A percentile compares a stretch with the other conserved stretches of the same genome.
Evolutionary conservation across 2,888 invertebrate species (phyloP).

Genomic region (Chrysina gloriosa): DNA sequence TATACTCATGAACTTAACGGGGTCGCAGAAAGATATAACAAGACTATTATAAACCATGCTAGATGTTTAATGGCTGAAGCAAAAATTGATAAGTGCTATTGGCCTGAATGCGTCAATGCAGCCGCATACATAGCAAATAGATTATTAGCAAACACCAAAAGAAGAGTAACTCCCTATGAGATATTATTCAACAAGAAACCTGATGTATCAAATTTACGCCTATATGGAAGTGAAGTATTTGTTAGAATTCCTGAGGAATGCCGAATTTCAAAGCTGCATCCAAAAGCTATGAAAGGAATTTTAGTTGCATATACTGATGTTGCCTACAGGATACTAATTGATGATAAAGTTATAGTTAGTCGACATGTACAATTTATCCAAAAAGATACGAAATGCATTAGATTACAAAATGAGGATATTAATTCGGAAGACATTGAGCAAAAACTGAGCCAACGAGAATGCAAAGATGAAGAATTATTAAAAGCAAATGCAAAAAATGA

Average conservation of each 20-base stretch:
- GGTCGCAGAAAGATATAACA: conserved; percentile 12
- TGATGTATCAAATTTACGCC: background rate
- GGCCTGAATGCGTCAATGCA: background rate
- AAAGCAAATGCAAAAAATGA: too few species aligned
- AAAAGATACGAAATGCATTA: background rate
- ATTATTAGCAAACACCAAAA: conserved; percentile 2
- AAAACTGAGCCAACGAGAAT: too few species aligned
- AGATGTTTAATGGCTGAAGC: background rate
- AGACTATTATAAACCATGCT: conserved; percentile 17
- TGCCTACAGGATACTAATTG: background rate
- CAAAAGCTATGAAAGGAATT: background rate
- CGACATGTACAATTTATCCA: background rate
- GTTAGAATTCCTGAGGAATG: background rate
- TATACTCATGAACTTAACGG: background rate
- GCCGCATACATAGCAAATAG: background rate
- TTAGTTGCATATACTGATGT: background rate
- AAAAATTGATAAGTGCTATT: background rate
- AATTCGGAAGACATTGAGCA: too few species aligned
- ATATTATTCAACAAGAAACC: background rate
- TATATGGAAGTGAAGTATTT: background rate
- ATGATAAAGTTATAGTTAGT: background rate
- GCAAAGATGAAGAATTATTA: too few species aligned
- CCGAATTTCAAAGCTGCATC: background rate
- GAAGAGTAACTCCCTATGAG: background rate
- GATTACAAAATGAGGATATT: too few species aligned